Conservation (phyloP, 2,797 vertebrate genomes). For the Halcyon smyrnensis region DNA sequence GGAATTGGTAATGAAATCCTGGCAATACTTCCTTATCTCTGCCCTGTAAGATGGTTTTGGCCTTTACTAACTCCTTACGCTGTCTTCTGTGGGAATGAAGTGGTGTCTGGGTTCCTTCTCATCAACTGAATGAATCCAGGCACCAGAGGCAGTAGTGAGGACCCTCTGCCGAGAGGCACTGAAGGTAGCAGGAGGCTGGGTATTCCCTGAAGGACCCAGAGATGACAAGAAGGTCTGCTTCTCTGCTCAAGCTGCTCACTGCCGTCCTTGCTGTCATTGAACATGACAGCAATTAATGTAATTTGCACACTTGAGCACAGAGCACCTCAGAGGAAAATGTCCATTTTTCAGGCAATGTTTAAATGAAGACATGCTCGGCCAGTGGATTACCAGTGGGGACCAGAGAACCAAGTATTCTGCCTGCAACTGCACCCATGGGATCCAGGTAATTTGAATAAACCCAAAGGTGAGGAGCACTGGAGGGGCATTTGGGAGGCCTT, state of each 20-base stretch:
- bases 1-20: not conserved
- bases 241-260: not conserved
- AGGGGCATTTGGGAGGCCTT: not conserved
- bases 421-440: conserved; percentile 81
- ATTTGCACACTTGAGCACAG: not conserved
- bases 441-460: conserved; percentile 74
- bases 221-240: not conserved
- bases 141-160: not conserved
- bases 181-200: not conserved
- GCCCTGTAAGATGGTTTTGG: not conserved
- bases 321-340: conserved; percentile 45
- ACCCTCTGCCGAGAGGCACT: not conserved
- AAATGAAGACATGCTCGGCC: conserved; percentile 56
- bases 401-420: conserved; percentile 67
- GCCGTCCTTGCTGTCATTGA: conserved; percentile 19
- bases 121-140: not conserved
- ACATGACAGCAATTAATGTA: conserved; percentile 1
- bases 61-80: not conserved
- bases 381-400: conserved; percentile 78
- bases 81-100: not conserved
- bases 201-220: not conserved
- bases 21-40: not conserved
- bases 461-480: not conserved
- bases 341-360: conserved; percentile 79
- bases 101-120: not conserved